Percentiles rank a stretch among this genome's conserved stretches.
These are phyloP conservation scores for Phragmatobia fuliginosa DNA, from an alignment of 2,888 invertebrate genomes.

Conservation along the genomic window DNA sequence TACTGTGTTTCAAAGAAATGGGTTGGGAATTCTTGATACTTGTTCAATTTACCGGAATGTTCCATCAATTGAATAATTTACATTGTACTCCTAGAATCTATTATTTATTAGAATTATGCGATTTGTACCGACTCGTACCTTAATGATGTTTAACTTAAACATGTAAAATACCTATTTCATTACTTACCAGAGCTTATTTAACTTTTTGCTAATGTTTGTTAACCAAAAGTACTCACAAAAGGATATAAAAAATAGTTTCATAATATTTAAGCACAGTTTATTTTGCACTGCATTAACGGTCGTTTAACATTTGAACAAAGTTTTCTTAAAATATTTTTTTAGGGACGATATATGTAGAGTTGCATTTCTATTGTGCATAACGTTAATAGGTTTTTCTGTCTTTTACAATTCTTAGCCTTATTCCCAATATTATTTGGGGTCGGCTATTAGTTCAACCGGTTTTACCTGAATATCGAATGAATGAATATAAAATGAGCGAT, in stretches of 20 bases:
- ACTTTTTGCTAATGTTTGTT: no score
- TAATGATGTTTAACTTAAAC: not conserved
- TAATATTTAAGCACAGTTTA: not conserved
- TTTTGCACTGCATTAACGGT: not conserved
- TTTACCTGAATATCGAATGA: no score
- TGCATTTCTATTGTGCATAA: not conserved
- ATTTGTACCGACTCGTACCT: no score
- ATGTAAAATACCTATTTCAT: not conserved
- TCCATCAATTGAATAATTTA: not conserved
- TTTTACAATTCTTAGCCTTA: no score
- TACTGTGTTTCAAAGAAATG: constrained; percentile 12
- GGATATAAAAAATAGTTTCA: not conserved
- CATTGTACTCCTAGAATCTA: not conserved
- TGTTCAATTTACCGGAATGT: not conserved
- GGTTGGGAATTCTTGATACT: constrained; percentile 1
- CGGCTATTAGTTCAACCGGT: no score
- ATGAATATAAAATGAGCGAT: no score
- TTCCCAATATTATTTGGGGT: no score
- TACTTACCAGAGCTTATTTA: no score
- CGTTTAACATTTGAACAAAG: not conserved
- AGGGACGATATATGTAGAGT: no score
- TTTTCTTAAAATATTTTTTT: no score
- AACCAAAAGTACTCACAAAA: not conserved
- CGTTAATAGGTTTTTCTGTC: no score
- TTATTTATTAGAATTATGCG: not conserved